Evolutionary conservation across 1,140 invertebrate genomes (phyloP).

Genomic region (Onthophagus taurus): DNA sequence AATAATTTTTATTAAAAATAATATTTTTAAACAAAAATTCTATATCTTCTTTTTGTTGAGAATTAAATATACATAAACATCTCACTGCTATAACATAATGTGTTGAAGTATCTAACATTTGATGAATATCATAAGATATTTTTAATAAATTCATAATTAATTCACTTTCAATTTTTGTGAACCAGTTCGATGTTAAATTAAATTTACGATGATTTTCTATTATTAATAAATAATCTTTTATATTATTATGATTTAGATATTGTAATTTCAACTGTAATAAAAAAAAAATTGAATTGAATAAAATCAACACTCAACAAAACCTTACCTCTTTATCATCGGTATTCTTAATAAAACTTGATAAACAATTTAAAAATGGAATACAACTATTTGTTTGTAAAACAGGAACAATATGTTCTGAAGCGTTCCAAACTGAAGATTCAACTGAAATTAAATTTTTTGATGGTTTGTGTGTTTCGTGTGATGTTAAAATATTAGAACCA

Average conservation of each 20-base stretch:
- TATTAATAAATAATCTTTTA: conserved; percentile 24
- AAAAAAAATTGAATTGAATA: neutral
- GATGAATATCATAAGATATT: conserved; percentile 36
- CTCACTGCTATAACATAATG: conserved; percentile 44
- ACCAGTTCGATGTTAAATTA: conserved; percentile 44
- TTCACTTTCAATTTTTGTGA: conserved; percentile 45
- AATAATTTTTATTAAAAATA: conserved; percentile 46
- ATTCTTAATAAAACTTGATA: conserved; percentile 34
- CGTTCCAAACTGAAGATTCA: conserved; percentile 38
- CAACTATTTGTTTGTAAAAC: conserved; percentile 41
- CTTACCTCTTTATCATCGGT: conserved; percentile 22
- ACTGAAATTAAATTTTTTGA: conserved; percentile 34
- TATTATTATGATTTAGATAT: conserved; percentile 28
- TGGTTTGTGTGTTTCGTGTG: conserved; percentile 37
- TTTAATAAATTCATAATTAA: conserved; percentile 42
- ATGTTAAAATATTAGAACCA: conserved; percentile 39
- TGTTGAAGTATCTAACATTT: conserved; percentile 33
- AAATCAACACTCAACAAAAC: neutral
- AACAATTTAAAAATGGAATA: conserved; percentile 40
- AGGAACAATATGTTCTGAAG: conserved; percentile 42
- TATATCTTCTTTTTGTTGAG: conserved; percentile 40
- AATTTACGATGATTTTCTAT: conserved; percentile 21
- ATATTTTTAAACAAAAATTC: conserved; percentile 42
- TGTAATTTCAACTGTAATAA: conserved; percentile 32
- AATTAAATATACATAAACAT: conserved; percentile 42